A percentile compares a stretch with the other conserved stretches of the same genome.
These are phyloP conservation scores for Andrena praecox DNA, from an alignment of 2,888 invertebrate genomes.

Conservation along the genomic window DNA sequence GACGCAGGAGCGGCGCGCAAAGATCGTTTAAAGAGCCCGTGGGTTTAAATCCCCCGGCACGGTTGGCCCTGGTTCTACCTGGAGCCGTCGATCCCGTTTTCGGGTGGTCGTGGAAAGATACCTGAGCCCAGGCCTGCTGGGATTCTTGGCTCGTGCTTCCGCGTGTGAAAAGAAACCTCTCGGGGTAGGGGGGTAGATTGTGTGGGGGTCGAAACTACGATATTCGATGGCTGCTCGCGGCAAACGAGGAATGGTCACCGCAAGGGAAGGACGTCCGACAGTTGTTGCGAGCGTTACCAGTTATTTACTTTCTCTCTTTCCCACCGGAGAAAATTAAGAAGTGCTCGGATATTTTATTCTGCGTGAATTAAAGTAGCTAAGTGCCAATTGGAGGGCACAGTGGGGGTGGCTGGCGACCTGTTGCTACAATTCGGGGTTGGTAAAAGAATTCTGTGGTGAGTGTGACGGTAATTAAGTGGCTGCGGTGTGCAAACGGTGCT, in stretches of 20 bases:
- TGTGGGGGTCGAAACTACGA: slow-evolving; percentile 21
- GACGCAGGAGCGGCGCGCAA: slow-evolving; percentile 1
- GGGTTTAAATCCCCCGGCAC: slow-evolving; percentile 64
- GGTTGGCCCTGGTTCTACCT: slow-evolving; percentile 9
- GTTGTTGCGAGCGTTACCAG: not conserved
- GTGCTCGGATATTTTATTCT: no score
- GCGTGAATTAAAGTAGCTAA: no score
- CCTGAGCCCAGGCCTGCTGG: slow-evolving; percentile 39
- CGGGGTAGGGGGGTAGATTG: slow-evolving; percentile 2
- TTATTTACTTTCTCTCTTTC: not conserved
- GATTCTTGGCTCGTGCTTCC: slow-evolving; percentile 50
- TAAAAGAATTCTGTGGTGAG: no score
- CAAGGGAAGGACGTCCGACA: not conserved
- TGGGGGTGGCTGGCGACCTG: no score
- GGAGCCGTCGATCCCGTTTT: slow-evolving; percentile 42
- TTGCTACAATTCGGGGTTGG: no score
- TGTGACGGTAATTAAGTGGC: no score
- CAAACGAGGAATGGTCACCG: not conserved
- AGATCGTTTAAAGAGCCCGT: slow-evolving; percentile 59
- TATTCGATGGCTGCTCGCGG: slow-evolving; percentile 17
- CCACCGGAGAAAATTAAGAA: no score
- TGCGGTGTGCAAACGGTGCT: not conserved
- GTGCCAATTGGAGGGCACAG: no score
- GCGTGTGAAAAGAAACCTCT: slow-evolving; percentile 44
- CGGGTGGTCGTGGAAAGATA: slow-evolving; percentile 25